These are phyloP conservation scores for Lanistes nyassanus DNA, from an alignment of 1,140 invertebrate genomes.

Conservation along the genomic window DNA sequence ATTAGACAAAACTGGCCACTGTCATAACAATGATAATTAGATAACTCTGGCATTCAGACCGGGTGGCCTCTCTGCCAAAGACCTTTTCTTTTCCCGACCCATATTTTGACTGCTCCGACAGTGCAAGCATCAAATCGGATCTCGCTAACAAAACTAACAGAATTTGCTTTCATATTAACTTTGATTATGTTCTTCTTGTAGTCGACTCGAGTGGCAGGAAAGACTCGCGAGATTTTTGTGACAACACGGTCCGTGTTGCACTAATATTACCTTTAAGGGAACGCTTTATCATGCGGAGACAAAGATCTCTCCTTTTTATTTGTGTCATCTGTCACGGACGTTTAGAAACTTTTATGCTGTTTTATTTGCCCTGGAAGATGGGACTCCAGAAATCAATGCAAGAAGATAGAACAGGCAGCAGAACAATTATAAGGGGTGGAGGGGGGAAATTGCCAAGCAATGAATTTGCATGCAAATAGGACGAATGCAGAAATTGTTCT, in stretches of 20 bases:
- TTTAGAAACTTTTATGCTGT: neutral
- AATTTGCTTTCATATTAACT: conserved; percentile 7
- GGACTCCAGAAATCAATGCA: too few species aligned
- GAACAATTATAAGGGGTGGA: neutral
- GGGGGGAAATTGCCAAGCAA: neutral
- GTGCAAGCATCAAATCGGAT: conserved; percentile 25
- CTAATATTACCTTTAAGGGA: conserved; percentile 3
- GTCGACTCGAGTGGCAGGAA: neutral
- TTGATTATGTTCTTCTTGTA: conserved; percentile 20
- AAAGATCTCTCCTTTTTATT: neutral
- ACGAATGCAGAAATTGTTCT: too few species aligned
- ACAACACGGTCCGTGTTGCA: neutral
- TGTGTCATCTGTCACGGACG: neutral
- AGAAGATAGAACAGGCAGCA: neutral
- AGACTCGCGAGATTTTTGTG: neutral
- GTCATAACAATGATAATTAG: conserved; percentile 31
- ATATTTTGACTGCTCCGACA: conserved; percentile 17
- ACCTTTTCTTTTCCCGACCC: neutral
- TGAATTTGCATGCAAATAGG: neutral
- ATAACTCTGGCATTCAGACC: conserved; percentile 9
- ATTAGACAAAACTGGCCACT: conserved; percentile 27
- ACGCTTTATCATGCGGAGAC: neutral
- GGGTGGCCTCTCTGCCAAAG: neutral
- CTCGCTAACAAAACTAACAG: conserved; percentile 23
- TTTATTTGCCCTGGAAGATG: neutral